A percentile compares a stretch with the other conserved stretches of the same genome.
phyloP scores from a whole-genome alignment of 2,113 vertebrate species.

The Lipotes vexillifer region DNA sequence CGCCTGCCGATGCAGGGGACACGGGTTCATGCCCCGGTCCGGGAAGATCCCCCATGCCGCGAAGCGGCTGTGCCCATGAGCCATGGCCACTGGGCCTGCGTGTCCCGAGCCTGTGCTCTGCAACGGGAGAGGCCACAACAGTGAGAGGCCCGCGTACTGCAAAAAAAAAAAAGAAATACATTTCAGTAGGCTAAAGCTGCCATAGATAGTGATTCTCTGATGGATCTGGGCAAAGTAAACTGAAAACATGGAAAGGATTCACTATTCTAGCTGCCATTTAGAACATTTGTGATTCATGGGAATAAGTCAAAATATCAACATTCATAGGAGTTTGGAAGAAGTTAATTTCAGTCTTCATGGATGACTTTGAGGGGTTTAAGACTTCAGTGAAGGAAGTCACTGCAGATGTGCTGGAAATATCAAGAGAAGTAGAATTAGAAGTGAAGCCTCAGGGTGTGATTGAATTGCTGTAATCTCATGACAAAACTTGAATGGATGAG shows the following conservation, averaged over 20 bases:
- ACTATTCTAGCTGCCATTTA: background rate
- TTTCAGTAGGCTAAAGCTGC: no score
- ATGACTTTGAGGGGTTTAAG: background rate
- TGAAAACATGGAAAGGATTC: background rate
- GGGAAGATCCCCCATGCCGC: no score
- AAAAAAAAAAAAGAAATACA: background rate
- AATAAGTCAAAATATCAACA: background rate
- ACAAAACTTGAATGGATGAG: background rate
- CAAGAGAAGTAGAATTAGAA: background rate
- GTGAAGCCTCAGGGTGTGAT: background rate
- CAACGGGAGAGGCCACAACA: no score
- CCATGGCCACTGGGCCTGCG: no score
- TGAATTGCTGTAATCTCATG: background rate
- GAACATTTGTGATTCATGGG: background rate
- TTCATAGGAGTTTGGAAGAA: background rate
- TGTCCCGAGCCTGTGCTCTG: no score
- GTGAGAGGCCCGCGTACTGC: no score
- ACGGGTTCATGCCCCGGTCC: no score
- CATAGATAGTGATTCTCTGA: background rate
- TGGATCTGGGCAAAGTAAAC: background rate
- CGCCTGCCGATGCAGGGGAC: no score
- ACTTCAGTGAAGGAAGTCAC: background rate
- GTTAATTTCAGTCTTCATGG: background rate
- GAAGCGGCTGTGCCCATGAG: no score
- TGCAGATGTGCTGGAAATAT: background rate